Conservation (phyloP, 2,797 vertebrate genomes). For the Phoeniculus purpureus region DNA sequence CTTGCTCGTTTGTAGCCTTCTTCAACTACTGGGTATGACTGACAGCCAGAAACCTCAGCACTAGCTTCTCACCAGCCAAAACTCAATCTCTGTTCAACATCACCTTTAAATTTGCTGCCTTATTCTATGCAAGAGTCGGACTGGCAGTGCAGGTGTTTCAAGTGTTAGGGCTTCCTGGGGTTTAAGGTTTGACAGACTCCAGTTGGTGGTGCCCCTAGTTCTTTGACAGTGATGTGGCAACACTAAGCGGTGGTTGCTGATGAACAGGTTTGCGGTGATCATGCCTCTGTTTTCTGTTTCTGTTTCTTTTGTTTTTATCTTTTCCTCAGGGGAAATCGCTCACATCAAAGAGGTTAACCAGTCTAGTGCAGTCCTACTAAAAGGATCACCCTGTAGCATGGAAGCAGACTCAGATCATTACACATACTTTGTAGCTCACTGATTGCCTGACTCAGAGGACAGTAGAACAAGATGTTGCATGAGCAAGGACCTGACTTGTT, state of each 20-base stretch:
- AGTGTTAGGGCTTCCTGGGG: conserved; percentile 7
- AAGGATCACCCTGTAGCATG: conserved; percentile 81
- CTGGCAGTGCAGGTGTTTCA: conserved; percentile 41
- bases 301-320: conserved; percentile 72
- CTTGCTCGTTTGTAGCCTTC: neutral
- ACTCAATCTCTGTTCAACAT: neutral
- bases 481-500: conserved; percentile 86
- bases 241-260: conserved; percentile 36
- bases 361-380: conserved; percentile 93
- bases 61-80: conserved; percentile 53
- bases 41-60: conserved; percentile 33
- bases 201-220: conserved; percentile 47
- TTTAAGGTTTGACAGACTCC: conserved; percentile 63
- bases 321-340: conserved; percentile 86
- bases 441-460: conserved; percentile 80
- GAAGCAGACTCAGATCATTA: conserved; percentile 78
- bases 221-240: conserved; percentile 57
- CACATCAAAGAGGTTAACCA: conserved; percentile 90
- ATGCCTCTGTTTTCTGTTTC: conserved; percentile 74
- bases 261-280: conserved; percentile 69
- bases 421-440: conserved; percentile 80
- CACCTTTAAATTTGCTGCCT: conserved; percentile 67
- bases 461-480: conserved; percentile 91
- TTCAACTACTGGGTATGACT: neutral
- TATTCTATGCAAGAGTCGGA: conserved; percentile 60